phyloP scores from a whole-genome alignment of 2,888 invertebrate genomes.

The Caenorhabditis wallacei region DNA sequence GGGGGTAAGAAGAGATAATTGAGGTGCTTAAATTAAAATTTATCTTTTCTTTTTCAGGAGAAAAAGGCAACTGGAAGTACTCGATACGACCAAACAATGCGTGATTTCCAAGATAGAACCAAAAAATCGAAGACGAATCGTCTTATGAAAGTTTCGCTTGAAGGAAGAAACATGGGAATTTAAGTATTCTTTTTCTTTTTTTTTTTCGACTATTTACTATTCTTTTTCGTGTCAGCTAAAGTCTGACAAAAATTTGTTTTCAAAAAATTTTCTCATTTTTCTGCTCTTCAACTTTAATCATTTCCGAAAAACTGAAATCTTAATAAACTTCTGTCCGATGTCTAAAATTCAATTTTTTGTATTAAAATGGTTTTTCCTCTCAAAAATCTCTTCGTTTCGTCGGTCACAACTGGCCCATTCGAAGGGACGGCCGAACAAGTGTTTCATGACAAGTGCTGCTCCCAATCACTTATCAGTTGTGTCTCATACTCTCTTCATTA shows the following conservation, averaged over 20 bases:
- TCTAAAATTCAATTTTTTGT: neutral
- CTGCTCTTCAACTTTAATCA: slow-evolving; percentile 1
- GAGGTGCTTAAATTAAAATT: neutral
- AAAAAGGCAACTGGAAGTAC: slow-evolving; percentile 66
- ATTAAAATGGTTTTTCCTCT: slow-evolving; percentile 12
- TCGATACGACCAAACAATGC: slow-evolving; percentile 76
- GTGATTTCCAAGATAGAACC: slow-evolving; percentile 81
- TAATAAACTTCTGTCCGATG: too few relatives aligned
- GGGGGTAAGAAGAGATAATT: slow-evolving; percentile 20
- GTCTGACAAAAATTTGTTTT: neutral
- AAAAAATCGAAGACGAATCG: slow-evolving; percentile 74
- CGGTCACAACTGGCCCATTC: slow-evolving; percentile 28
- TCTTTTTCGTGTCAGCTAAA: too few relatives aligned
- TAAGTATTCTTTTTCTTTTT: slow-evolving; percentile 29
- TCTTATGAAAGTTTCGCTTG: slow-evolving; percentile 79
- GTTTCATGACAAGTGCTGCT: slow-evolving; percentile 55
- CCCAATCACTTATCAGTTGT: slow-evolving; percentile 55
- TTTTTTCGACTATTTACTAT: neutral
- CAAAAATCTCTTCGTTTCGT: neutral
- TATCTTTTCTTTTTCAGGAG: slow-evolving; percentile 53
- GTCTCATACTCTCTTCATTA: slow-evolving; percentile 8
- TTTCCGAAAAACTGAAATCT: neutral
- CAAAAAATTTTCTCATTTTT: neutral
- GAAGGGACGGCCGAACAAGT: slow-evolving; percentile 44
- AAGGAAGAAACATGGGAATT: slow-evolving; percentile 80